Base-by-base conservation (phyloP, 1,140 invertebrate genomes). In the Drosophila subobscura region DNA sequence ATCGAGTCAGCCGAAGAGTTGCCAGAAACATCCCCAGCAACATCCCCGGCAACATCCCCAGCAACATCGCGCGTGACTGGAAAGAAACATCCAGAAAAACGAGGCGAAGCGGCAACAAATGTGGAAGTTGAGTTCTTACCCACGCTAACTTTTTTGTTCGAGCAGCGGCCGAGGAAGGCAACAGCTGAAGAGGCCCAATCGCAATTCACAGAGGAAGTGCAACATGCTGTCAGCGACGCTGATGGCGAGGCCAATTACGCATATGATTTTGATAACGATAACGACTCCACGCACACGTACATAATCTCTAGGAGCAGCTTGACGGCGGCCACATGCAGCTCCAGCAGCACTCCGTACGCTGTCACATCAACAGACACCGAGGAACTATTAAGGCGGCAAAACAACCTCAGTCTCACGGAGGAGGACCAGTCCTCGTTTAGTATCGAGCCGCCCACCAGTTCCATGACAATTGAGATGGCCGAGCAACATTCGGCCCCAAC, bases 381-480 rank as follows among this genome's bases (percentile, higher is more conserved):
- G 6, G 89, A 90, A 27, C 47, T 90, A 59, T 46, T 90, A 27
- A 67, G 84, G 57, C 72, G 78, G 23, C 83, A 90, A 45, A 80
- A 89, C 45, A 71, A 86, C 40, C 72, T 88, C 5, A 84, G 80
- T 59, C 60, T 79, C 8, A 86, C 80, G 44, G 78, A 89, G 51
- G 77, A 78, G 45, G 88, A 88, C 5, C 64, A 75, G 41, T 74
- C 83, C 12, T 89, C 89, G 53, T 90, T 77, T 25, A 88, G 79
- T 41, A 68, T 84, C 37, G 85, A 90, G 42, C 73, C 70, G 16
- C 89, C 89, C 52, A 91, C 89, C 20, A 89, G 89, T 66, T 91
- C 89, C 57, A 91, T 91, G 49, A 72, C 81, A 42, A 89, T 90
- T 47, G 89, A 91, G 51, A 91, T 91, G 83, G 77, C 73, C 25